Evolutionary conservation across 2,888 invertebrate species (phyloP).

Genomic region (Drosophila aldrichi): DNA sequence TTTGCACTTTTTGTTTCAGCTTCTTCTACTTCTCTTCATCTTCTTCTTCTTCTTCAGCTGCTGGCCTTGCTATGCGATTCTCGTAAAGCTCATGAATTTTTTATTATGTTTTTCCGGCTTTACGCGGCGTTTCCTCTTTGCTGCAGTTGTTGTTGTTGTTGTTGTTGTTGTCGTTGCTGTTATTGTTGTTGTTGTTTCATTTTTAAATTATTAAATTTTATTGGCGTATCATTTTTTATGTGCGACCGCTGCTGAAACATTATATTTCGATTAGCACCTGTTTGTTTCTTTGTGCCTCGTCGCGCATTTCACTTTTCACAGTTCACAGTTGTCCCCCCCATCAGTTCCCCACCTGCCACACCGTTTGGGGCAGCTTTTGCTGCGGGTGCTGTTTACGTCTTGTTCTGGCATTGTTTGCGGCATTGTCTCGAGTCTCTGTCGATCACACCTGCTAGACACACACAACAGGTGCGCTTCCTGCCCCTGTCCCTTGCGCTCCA

Average conservation of each 20-base stretch:
- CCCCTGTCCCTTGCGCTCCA: neutral
- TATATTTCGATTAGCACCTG: conserved; percentile 83
- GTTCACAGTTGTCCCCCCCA: conserved; percentile 10
- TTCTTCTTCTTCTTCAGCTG: neutral
- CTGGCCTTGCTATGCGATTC: conserved; percentile 38
- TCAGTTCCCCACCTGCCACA: neutral
- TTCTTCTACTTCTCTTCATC: conserved; percentile 46
- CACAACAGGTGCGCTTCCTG: conserved; percentile 68
- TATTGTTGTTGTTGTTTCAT: conserved; percentile 74
- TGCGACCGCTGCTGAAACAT: conserved; percentile 76
- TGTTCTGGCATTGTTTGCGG: conserved; percentile 51
- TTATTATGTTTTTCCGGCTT: conserved; percentile 75
- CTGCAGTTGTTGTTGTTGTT: conserved; percentile 10
- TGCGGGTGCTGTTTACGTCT: conserved; percentile 27
- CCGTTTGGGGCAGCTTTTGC: neutral
- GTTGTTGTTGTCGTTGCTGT: conserved; percentile 56
- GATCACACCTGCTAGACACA: conserved; percentile 59
- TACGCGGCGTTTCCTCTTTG: conserved; percentile 27
- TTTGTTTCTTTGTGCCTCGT: conserved; percentile 56
- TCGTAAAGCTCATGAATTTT: conserved; percentile 77
- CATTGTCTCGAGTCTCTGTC: conserved; percentile 45
- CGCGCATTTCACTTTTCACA: conserved; percentile 41
- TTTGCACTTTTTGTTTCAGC: conserved; percentile 75
- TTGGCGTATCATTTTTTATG: conserved; percentile 80
- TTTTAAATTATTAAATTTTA: conserved; percentile 82